phyloP scores from a whole-genome alignment of 2,888 invertebrate species.

The Cosmia pyralina region DNA sequence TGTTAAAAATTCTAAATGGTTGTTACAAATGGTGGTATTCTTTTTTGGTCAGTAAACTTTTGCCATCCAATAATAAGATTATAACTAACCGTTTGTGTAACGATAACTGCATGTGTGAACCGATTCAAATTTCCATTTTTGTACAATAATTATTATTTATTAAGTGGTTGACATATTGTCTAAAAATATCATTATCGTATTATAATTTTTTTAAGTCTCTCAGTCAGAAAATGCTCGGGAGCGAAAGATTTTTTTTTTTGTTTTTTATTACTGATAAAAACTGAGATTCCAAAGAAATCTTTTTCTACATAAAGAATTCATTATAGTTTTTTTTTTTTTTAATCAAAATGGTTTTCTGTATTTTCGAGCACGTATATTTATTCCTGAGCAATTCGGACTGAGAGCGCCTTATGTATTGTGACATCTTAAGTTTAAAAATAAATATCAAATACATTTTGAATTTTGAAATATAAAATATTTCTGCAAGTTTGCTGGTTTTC shows the following conservation, averaged over 20 bases:
- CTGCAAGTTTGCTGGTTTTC: slow-evolving; percentile 70
- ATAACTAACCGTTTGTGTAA: slow-evolving; percentile 32
- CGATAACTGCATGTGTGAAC: slow-evolving; percentile 48
- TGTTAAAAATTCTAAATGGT: not conserved
- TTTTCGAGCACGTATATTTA: not conserved
- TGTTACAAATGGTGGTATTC: not conserved
- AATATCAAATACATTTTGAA: slow-evolving; percentile 49
- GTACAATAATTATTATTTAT: slow-evolving; percentile 47
- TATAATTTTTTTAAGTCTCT: slow-evolving; percentile 17
- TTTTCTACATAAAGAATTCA: not conserved
- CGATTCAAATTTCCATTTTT: slow-evolving; percentile 27
- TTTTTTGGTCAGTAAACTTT: slow-evolving; percentile 10
- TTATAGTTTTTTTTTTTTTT: not conserved
- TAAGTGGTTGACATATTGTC: slow-evolving; percentile 36
- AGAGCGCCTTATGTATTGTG: slow-evolving; percentile 26
- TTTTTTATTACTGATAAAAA: not conserved
- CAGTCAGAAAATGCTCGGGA: slow-evolving; percentile 27
- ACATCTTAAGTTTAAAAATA: slow-evolving; percentile 39
- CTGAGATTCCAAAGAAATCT: not conserved
- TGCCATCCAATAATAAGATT: not conserved
- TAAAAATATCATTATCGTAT: slow-evolving; percentile 36
- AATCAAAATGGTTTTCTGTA: not conserved
- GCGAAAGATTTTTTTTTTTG: not conserved
- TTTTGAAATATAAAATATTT: slow-evolving; percentile 62
- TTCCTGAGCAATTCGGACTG: slow-evolving; percentile 21